Evolutionary conservation across 1,140 invertebrate species (phyloP).

Genomic region (Lepidotrigona ventralis): DNA sequence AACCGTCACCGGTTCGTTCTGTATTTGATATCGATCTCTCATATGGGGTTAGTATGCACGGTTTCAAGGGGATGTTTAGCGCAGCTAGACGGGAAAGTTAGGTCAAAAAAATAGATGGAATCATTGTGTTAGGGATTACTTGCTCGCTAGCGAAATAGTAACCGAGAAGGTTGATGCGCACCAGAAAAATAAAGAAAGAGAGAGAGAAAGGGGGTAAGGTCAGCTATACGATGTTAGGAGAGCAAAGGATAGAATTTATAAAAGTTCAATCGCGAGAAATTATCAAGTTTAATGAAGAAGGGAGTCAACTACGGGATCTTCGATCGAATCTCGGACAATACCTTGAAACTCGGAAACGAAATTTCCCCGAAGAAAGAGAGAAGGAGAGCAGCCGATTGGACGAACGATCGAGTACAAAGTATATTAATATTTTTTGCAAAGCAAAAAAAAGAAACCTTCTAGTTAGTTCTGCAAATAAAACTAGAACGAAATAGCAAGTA

Average conservation of each 20-base stretch:
- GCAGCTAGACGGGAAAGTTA: neutral
- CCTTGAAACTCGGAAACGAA: too few species aligned
- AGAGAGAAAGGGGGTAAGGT: too few species aligned
- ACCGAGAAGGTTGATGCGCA: too few species aligned
- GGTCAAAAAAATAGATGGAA: neutral
- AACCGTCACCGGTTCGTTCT: neutral
- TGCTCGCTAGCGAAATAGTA: neutral
- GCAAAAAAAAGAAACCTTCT: too few species aligned
- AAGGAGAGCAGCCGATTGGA: too few species aligned
- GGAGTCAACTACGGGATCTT: neutral
- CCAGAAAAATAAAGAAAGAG: too few species aligned
- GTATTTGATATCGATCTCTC: neutral
- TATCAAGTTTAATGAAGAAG: neutral
- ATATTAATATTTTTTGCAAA: too few species aligned
- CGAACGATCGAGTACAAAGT: too few species aligned
- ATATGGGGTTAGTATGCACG: too few species aligned
- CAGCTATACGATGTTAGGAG: neutral
- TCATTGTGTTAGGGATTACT: conserved; percentile 1
- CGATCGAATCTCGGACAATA: neutral
- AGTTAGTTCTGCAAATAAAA: too few species aligned
- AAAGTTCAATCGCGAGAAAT: neutral
- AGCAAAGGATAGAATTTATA: neutral
- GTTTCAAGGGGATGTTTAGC: neutral
- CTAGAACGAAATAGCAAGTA: neutral
- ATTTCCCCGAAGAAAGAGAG: too few species aligned